These are phyloP conservation scores for Aphidius ervi DNA, from an alignment of 1,140 invertebrate species.

Conservation along the genomic window DNA sequence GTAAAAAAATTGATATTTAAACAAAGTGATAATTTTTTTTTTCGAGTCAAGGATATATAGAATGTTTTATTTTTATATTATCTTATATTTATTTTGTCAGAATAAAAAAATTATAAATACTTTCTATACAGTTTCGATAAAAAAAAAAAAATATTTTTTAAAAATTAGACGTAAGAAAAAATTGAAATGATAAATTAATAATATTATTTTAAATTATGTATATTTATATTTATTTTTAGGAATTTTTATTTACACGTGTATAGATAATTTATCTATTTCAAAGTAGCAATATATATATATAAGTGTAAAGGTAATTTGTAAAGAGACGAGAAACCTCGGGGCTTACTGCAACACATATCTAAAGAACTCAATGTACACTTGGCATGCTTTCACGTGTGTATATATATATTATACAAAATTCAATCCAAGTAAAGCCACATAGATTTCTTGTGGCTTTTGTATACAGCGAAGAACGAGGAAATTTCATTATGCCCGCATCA, in stretches of 20 bases:
- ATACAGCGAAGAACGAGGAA: constrained; percentile 4
- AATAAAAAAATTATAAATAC: too few relatives aligned
- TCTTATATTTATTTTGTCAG: not conserved
- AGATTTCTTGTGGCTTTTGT: constrained; percentile 16
- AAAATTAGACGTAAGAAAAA: too few relatives aligned
- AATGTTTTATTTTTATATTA: constrained; percentile 2
- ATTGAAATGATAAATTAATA: too few relatives aligned
- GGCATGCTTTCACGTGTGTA: constrained; percentile 22
- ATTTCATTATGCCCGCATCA: constrained; percentile 20
- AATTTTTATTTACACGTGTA: too few relatives aligned
- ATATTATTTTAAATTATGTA: too few relatives aligned
- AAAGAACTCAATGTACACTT: not conserved
- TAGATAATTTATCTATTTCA: constrained; percentile 7
- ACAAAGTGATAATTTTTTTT: too few relatives aligned
- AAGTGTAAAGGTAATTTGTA: constrained; percentile 15
- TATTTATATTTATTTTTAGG: too few relatives aligned
- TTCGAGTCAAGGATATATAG: not conserved
- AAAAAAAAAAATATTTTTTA: too few relatives aligned
- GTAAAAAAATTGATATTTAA: too few relatives aligned
- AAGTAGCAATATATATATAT: not conserved
- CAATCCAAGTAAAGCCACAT: constrained; percentile 10
- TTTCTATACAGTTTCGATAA: too few relatives aligned
- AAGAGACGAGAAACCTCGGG: constrained; percentile 8
- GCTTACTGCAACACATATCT: too few relatives aligned
- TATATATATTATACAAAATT: too few relatives aligned